Evolutionary conservation across 30 jellyfish, hydroid and myxozoan species (phyloP), one percentile per base, ranked within the genome.

Genomic region (Chrysaora quinquecirrha): DNA sequence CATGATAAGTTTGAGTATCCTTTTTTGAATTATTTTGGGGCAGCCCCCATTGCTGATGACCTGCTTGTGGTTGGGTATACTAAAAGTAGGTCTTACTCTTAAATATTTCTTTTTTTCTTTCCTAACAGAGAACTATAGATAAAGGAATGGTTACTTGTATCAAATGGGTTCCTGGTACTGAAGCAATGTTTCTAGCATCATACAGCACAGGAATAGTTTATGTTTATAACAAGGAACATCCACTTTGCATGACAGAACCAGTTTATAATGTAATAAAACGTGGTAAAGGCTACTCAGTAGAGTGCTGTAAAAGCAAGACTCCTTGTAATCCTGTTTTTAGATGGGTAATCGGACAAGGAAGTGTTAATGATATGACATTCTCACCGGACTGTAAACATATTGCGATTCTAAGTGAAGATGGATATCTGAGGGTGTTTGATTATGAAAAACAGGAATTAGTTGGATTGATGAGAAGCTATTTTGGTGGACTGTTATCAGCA

Each of bases 321-420:
- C 88, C 91, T 0, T 60, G 87, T 50, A 93, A 93, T 49, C 98
- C 98, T 0, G 64, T 93, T 31, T 93, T 83, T 33, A 93, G 89
- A 46, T 93, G 98, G 98, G 54, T 43, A 11, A 80, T 93, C 7
- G 98, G 98, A 2, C 65, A 64, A 46, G 98, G 97, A 0, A 80
- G 96, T 21, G 52, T 93, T 71, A 86, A 93, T 71, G 97, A 93
- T 34, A 50, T 93, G 82, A 72, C 82, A 10, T 93, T 93, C 43
- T 93, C 98, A 19, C 98, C 98, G n/a, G 98, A 93, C 79, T 80
- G 96, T 73, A 86, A 93, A 63, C 98, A 93, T 50, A 77, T 93
- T 28, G 97, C 97, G 0, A 75, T 87, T 32, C 97, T 61, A 11
- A 86, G 97, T 68, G 96, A 87, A 48, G 98, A 93, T 71, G 98